Base-by-base conservation (phyloP, 2,797 vertebrate genomes). In the Anas bernieri region DNA sequence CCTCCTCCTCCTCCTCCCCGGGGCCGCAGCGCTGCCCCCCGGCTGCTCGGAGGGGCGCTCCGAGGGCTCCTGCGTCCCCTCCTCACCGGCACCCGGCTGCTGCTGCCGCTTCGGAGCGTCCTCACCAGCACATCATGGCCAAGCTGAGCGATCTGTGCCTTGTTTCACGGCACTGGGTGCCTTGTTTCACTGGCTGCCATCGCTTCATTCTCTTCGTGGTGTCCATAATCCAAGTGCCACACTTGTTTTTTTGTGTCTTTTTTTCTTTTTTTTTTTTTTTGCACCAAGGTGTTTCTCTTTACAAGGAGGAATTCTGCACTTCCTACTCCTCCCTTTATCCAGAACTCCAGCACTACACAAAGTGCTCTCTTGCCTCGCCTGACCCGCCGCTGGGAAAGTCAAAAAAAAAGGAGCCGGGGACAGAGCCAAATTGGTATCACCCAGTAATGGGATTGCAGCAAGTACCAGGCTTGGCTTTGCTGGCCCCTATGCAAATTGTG, bases 181-280 rank as follows among this genome's bases (percentile, higher is more conserved):
- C 9, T 61, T 2, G 0, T n/a, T 43, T 62, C 30, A 17, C 9
- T 10, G 43, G 15, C 8, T 13, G 9, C 18, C 4, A 11, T 3
- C 1, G 14, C 21, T 61, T 52, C 23, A 2, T 1, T 1, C 21
- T 21, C 37, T 3, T 5, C 1, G 2, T 23, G 7, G 9, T 28
- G 35, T 45, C 37, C 33, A 0, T 7, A 3, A 2, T 2, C 5
- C 1, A 4, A 21, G 20, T 0, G 3, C 46, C 46, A 48, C 46
- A 5, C 22, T 48, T 25, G 22, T 45, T 45, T 48, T 23, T 48
- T 48, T 46, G 6, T 48, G 22, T 48, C 22, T 48, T 8, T 23
- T 7, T 45, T 45, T 45, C 6, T 13, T 20, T 21, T 45, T 48
- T 23, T 37, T 37, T 11, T 37, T 37, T 37, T 37, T 33, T 7